Conservation (phyloP, 2,113 vertebrate genomes). For the Pteropus alecto region DNA sequence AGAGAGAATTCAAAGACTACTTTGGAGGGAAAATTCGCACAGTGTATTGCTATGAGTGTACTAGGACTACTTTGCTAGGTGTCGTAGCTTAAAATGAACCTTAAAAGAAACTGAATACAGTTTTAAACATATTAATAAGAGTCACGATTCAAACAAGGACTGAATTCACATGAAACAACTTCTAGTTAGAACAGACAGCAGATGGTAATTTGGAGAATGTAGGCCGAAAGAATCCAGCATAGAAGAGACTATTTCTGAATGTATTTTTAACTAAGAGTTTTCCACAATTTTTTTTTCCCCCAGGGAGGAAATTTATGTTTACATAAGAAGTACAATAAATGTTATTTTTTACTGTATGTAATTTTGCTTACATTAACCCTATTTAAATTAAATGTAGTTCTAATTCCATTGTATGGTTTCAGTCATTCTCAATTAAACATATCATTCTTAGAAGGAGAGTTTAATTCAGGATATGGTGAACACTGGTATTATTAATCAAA, state of each 20-base stretch:
- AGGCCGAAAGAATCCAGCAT: not conserved
- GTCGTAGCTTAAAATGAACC: not conserved
- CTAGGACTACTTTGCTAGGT: not conserved
- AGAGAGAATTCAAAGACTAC: not conserved
- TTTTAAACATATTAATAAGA: not conserved
- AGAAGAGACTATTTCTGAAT: not conserved
- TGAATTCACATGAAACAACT: not conserved
- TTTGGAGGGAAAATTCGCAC: not conserved
- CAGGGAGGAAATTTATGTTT: not conserved
- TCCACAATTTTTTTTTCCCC: not conserved
- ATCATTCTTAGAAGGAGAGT: not conserved
- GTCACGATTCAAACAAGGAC: not conserved
- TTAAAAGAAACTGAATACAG: not conserved
- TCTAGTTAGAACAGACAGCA: not conserved
- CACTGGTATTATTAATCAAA: not conserved
- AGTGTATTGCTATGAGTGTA: not conserved
- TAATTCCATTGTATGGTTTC: not conserved
- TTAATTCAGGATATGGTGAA: constrained; percentile 18
- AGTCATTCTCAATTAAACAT: constrained; percentile 25
- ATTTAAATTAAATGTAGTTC: constrained; percentile 37
- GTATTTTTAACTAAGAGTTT: not conserved
- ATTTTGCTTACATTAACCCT: not conserved
- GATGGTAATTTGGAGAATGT: not conserved
- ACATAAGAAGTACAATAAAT: not conserved
- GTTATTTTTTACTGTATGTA: not conserved